A percentile compares a stretch with the other conserved stretches of the same genome.
phyloP scores from a whole-genome alignment of 2,797 vertebrate species.

The Falco naumanni region DNA sequence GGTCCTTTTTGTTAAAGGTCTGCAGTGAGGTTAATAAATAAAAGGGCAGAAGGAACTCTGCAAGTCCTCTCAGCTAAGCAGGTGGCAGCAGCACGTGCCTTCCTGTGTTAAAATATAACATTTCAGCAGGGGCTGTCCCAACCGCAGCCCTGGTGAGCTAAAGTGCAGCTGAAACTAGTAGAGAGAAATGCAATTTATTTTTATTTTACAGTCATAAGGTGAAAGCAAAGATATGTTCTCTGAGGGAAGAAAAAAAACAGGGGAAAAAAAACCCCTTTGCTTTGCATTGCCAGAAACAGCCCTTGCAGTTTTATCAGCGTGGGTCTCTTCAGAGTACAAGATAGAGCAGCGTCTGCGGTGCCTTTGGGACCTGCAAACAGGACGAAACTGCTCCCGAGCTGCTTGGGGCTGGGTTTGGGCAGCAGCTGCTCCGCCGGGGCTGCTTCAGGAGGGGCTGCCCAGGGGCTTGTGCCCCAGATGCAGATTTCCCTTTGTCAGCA shows the following conservation, averaged over 20 bases:
- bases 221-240: not conserved
- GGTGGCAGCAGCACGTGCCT: not conserved
- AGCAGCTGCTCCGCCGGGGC: not conserved
- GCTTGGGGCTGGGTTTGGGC: not conserved
- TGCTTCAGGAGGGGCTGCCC: not conserved
- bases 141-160: rapidly evolving
- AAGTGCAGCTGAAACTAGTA: not conserved
- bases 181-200: not conserved
- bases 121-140: not conserved
- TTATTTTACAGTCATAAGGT: not conserved
- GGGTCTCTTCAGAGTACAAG: not conserved
- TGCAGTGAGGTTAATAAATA: not conserved
- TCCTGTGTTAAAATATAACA: not conserved
- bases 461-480: not conserved
- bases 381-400: not conserved
- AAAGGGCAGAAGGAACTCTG: not conserved
- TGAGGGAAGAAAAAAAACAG: not conserved
- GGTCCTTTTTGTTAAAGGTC: rapidly evolving
- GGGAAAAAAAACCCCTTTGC: not conserved
- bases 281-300: not conserved
- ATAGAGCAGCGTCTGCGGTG: rapidly evolving
- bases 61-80: not conserved
- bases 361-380: not conserved
- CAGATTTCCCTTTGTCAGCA: not conserved
- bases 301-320: not conserved